Evolutionary conservation across 2,888 invertebrate genomes (phyloP).

Genomic region (Cynaeus angustus): DNA sequence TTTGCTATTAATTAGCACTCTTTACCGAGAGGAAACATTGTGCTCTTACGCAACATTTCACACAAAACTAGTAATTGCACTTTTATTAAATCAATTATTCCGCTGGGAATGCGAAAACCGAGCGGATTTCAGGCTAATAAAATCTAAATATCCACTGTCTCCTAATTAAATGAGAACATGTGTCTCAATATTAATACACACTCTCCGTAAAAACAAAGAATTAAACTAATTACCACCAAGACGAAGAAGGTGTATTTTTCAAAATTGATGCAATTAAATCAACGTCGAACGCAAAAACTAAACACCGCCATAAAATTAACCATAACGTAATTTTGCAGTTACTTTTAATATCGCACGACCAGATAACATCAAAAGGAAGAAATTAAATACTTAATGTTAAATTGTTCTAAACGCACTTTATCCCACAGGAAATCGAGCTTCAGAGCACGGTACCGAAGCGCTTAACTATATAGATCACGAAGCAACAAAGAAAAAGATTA

Average conservation of each 20-base stretch:
- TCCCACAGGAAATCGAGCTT: too few relatives aligned
- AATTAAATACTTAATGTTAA: neutral
- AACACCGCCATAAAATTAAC: constrained; percentile 4
- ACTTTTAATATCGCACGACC: neutral
- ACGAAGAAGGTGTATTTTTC: too few relatives aligned
- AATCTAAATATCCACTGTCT: neutral
- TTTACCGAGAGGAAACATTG: constrained; percentile 32
- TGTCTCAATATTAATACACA: constrained; percentile 2
- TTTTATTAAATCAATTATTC: constrained; percentile 47
- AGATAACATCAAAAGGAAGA: neutral
- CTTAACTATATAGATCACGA: too few relatives aligned
- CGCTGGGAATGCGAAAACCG: constrained; percentile 39
- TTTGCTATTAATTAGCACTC: constrained; percentile 29
- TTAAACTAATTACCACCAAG: too few relatives aligned
- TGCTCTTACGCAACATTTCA: constrained; percentile 36
- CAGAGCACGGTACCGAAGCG: too few relatives aligned
- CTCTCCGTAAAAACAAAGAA: too few relatives aligned
- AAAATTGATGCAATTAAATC: neutral
- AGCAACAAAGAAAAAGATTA: too few relatives aligned
- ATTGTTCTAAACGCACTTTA: neutral
- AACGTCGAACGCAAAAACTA: neutral
- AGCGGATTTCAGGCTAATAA: constrained; percentile 41
- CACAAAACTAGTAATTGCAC: constrained; percentile 42
- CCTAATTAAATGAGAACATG: constrained; percentile 6
- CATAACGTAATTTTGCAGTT: too few relatives aligned